Evolutionary conservation across 2,797 vertebrate species (phyloP).

Genomic region (Poecilia picta): DNA sequence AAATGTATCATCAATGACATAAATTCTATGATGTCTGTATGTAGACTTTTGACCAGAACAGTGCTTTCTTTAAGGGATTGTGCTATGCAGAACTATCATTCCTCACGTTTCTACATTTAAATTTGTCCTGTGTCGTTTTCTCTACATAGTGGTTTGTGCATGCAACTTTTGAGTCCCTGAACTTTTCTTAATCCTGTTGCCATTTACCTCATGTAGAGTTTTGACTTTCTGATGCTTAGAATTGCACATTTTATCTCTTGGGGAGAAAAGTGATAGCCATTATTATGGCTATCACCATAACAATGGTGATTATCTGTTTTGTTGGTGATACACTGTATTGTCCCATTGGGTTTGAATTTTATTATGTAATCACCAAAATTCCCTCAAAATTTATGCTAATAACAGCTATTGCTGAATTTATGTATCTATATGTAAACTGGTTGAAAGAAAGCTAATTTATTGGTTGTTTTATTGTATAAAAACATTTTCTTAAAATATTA

Average conservation of each 20-base stretch:
- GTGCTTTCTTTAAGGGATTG: conserved; percentile 40
- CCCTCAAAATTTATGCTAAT: conserved; percentile 13
- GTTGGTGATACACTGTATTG: conserved; percentile 8
- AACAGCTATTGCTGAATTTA: conserved; percentile 13
- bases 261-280: conserved; percentile 15
- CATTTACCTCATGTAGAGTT: conserved; percentile 48
- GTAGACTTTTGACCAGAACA: background rate
- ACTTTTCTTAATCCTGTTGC: conserved; percentile 26
- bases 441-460: conserved; percentile 10
- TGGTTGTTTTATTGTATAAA: conserved; percentile 18
- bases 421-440: background rate
- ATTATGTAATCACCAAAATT: conserved; percentile 11
- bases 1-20: background rate
- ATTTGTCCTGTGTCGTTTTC: conserved; percentile 3
- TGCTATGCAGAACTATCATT: conserved; percentile 66
- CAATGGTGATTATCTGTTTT: conserved; percentile 1
- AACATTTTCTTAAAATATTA: background rate
- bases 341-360: conserved; percentile 1
- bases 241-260: conserved; percentile 37
- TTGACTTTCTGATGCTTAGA: conserved; percentile 31
- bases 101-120: conserved; percentile 36
- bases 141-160: conserved; percentile 18
- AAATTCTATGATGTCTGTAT: background rate
- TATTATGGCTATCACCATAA: background rate
- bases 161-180: conserved; percentile 22